Evolutionary conservation across 2,888 invertebrate species (phyloP), one percentile per base, ranked within the genome.

Genomic region (Elegia similella): DNA sequence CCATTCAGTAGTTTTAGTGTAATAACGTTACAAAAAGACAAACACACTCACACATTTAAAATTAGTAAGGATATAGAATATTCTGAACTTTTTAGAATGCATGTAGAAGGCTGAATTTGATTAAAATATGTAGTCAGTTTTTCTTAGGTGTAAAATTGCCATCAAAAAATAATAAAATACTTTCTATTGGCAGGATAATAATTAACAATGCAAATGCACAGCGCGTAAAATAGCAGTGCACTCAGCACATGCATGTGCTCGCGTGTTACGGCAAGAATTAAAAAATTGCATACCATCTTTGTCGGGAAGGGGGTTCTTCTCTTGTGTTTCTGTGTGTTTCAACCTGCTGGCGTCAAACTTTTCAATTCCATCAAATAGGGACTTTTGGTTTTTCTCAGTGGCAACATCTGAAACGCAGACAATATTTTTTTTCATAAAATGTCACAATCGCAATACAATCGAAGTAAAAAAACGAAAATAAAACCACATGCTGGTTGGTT

Each of bases 221-320:
- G 6, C 12, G 6, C 17, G 17, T 34, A 17, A 50, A 38, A 17
- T 38, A 34, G 34, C 16, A 50, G 50, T 50, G 34, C 50, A 50
- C 17, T 12, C 34, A 42, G 48, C 56, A 42, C 54, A 48, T 56
- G 48, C 56, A 16, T n/a, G n/a, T n/a, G 6, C 43, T 47, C 34
- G 44, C 17, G 52, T 54, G 54, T 29, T 38, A 46, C 38, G 64
- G 69, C 70, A 67, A 69, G 72, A 70, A 57, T 67, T 63, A 71
- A 64, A 65, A 65, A 62, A 58, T 59, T 56, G 55, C 73, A 80
- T 93, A 98, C 98, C 97, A 93, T 96, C 96, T 94, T 97, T 97
- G 82, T 97, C 97, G 48, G 98, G 98, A 76, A 98, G 94, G 56
- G 97, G 95, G 85, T 98, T 98, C 90, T 98, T 98, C 84, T 98